A percentile compares a stretch with the other conserved stretches of the same genome.
Evolutionary conservation across 2,113 vertebrate genomes (phyloP).

Genomic region (Onychostruthus taczanowskii): DNA sequence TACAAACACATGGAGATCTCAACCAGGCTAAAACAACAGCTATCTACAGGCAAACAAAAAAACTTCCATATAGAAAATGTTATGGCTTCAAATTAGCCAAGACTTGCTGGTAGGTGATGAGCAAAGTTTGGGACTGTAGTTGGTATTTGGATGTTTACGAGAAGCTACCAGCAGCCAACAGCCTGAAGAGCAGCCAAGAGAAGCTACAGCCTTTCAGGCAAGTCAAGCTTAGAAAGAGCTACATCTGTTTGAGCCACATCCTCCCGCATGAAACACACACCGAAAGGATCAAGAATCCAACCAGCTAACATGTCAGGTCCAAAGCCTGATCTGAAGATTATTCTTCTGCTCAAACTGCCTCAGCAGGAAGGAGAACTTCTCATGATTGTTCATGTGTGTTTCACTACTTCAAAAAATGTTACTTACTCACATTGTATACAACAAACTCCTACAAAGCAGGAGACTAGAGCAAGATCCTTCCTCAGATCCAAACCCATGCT

Average conservation of each 20-base stretch:
- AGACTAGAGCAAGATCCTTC: background rate
- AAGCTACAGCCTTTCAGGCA: background rate
- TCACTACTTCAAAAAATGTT: background rate
- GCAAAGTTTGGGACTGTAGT: background rate
- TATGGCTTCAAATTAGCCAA: slow-evolving; percentile 53
- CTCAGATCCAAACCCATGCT: background rate
- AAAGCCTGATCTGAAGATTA: background rate
- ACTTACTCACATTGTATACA: background rate
- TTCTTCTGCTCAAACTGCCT: slow-evolving; percentile 43
- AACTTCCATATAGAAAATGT: background rate
- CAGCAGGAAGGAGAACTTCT: background rate
- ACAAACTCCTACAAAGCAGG: background rate
- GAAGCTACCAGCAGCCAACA: background rate
- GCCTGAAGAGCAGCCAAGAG: background rate
- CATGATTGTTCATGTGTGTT: background rate
- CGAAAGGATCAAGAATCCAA: background rate
- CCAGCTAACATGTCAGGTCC: background rate
- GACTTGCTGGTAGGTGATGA: slow-evolving; percentile 1
- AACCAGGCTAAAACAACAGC: background rate
- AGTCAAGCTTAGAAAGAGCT: background rate
- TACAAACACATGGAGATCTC: background rate
- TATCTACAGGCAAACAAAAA: slow-evolving; percentile 18
- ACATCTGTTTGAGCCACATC: background rate
- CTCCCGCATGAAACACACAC: background rate
- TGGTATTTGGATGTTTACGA: background rate